Base-by-base conservation (phyloP, 2,888 invertebrate genomes). In the Himalopsyche anomala region DNA sequence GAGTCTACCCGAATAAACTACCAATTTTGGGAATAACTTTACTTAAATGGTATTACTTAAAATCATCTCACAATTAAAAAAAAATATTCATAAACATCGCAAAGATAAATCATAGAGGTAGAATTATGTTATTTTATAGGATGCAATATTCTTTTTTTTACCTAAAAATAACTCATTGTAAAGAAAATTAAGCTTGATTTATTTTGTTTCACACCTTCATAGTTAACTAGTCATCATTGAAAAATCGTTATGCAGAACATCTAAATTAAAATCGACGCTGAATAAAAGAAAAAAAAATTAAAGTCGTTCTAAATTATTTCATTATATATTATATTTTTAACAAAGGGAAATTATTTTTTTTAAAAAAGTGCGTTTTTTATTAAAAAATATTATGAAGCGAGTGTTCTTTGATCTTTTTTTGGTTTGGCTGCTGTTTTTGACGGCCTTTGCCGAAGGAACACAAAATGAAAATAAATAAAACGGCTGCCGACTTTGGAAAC, bases 381-480 rank as follows among this genome's bases (percentile, higher is more conserved):
- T 74, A 74, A 38, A 74, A n/a, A 74, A 74, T 74, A 74, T 74
- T 74, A 74, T 74, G 74, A 74, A 74, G 74, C n/a, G 28, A 36
- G 19, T 36, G 74, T 28, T 15, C 74, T 74, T 74, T 74, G 74
- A 74, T 74, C 36, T 74, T 74, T 74, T 28, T 74, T 74, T 38
- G 38, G 19, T 36, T 74, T 36, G 74, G 38, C 74, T 74, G 36
- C 74, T 74, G 74, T 74, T 74, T 74, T 74, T 74, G 74, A 74
- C 36, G 74, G 74, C 74, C 74, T 74, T 74, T 74, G 36, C 74
- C 36, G 74, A 74, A 74, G 74, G 36, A 74, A 36, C 74, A 15
- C 74, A 36, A 74, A 74, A 74, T 74, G 36, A 38, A 74, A 74
- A 74, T 74, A 74, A 74, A 74, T 74, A 74, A 36, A 74, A 74